phyloP scores from a whole-genome alignment of 2,113 vertebrate species.

The Nannobrachium achirus region DNA sequence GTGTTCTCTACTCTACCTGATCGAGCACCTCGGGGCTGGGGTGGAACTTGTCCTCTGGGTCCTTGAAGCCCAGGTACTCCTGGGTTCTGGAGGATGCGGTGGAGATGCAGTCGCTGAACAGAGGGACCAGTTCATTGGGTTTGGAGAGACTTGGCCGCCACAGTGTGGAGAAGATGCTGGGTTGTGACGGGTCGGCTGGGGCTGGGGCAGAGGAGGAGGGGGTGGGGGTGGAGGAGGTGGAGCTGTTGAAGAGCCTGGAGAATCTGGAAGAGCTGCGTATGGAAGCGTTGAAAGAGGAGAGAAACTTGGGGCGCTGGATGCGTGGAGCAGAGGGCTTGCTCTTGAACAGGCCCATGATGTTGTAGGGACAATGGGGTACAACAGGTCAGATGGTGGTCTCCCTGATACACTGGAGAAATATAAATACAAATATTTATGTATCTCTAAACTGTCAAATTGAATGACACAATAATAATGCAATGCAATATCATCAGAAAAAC shows the following conservation, averaged over 20 bases:
- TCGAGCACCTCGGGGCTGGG: conserved; percentile 57
- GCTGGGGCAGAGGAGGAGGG: not conserved
- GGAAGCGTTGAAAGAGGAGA: conserved; percentile 31
- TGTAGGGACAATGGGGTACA: not conserved
- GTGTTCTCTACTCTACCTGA: conserved; percentile 56
- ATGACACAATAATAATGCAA: not conserved
- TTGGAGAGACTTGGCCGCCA: conserved; percentile 27
- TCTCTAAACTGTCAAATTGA: not conserved
- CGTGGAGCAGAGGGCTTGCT: conserved; percentile 22
- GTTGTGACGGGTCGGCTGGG: not conserved
- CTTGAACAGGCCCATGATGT: conserved; percentile 48
- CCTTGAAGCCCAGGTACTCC: conserved; percentile 78
- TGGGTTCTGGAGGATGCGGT: conserved; percentile 66
- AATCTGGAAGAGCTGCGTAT: too few relatives aligned
- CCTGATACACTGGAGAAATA: conserved; percentile 65
- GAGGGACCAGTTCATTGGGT: conserved; percentile 51
- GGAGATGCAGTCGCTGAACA: conserved; percentile 69
- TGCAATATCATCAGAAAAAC: not conserved
- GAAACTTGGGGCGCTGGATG: conserved; percentile 20
- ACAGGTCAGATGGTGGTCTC: conserved; percentile 67
- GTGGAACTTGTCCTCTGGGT: conserved; percentile 73
- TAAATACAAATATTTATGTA: not conserved
- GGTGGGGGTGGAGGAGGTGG: not conserved
- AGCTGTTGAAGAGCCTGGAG: not conserved
- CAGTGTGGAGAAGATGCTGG: conserved; percentile 61